These are phyloP conservation scores for Luehdorfia chinensis DNA, from an alignment of 1,140 invertebrate species.

Conservation along the genomic window DNA sequence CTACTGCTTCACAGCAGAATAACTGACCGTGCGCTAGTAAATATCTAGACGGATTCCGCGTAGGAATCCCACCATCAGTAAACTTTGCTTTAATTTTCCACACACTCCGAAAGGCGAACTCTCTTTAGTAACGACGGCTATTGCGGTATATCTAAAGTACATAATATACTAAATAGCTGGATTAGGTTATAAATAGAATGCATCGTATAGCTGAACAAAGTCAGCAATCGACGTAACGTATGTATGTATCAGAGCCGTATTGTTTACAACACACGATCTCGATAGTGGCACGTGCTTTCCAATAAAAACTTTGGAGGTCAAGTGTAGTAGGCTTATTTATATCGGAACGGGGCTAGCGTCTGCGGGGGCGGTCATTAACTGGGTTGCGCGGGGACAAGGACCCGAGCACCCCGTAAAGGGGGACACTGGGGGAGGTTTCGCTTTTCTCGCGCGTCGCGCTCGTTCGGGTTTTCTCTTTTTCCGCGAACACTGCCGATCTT, in stretches of 20 bases:
- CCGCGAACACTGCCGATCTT: conserved; percentile 23
- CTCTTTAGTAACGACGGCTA: too few species aligned
- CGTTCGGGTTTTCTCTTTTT: conserved; percentile 26
- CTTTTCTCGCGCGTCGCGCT: conserved; percentile 42
- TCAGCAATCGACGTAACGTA: background rate
- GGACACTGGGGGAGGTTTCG: conserved; percentile 55
- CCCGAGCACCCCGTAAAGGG: too few species aligned
- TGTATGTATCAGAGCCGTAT: conserved; percentile 14
- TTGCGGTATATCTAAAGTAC: too few species aligned
- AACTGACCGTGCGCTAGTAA: too few species aligned
- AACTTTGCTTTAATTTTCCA: too few species aligned
- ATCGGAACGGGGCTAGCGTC: conserved; percentile 70
- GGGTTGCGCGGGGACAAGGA: conserved; percentile 58
- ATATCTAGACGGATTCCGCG: too few species aligned
- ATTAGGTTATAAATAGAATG: conserved; percentile 38
- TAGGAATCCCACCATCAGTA: too few species aligned
- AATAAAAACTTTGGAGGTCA: conserved; percentile 77
- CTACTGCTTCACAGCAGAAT: too few species aligned
- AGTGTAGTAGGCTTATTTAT: conserved; percentile 76
- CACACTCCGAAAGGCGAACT: too few species aligned
- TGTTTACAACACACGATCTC: conserved; percentile 64
- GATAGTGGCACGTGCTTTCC: conserved; percentile 67
- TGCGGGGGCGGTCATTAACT: conserved; percentile 75
- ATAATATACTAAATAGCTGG: too few species aligned
- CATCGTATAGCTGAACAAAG: conserved; percentile 28